Evolutionary conservation across 2,797 vertebrate species (phyloP).

Genomic region (Falco berigora): DNA sequence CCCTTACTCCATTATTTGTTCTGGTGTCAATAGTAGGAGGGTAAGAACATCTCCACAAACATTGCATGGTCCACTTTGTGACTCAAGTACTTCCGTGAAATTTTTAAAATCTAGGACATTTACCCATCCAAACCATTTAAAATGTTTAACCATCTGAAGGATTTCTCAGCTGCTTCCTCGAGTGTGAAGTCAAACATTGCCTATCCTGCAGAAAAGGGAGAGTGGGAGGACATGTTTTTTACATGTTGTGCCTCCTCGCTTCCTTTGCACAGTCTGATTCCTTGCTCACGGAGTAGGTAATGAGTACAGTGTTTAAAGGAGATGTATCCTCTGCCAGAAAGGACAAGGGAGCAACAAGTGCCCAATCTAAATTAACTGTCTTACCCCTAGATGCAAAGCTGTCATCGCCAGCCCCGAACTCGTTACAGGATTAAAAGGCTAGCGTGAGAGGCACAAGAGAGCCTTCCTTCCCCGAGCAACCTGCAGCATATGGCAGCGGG

Average conservation of each 20-base stretch:
- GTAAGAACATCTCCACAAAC: background rate
- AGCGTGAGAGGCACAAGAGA: background rate
- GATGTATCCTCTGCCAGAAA: background rate
- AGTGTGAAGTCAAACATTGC: conserved; percentile 53
- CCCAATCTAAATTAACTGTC: background rate
- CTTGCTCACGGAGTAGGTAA: background rate
- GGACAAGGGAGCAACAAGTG: conserved; percentile 19
- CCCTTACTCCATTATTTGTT: background rate
- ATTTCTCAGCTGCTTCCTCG: conserved; percentile 49
- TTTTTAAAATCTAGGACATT: conserved; percentile 36
- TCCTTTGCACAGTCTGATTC: conserved; percentile 57
- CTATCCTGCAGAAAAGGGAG: conserved; percentile 14
- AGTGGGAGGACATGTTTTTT: conserved; percentile 65
- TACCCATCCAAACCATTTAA: background rate
- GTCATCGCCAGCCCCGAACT: background rate
- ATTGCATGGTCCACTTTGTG: conserved; percentile 14
- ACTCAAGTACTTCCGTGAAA: background rate
- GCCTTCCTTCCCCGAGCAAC: background rate
- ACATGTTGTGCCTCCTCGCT: conserved; percentile 53
- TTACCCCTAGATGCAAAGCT: conserved; percentile 21
- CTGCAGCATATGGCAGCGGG: conserved; percentile 30
- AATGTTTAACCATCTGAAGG: conserved; percentile 52
- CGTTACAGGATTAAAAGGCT: conserved; percentile 28
- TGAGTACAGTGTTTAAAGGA: background rate
- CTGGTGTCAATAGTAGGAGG: background rate